Evolutionary conservation across 1,140 invertebrate genomes (phyloP), one percentile per base, ranked within the genome.

Genomic region (Heterodera schachtii): DNA sequence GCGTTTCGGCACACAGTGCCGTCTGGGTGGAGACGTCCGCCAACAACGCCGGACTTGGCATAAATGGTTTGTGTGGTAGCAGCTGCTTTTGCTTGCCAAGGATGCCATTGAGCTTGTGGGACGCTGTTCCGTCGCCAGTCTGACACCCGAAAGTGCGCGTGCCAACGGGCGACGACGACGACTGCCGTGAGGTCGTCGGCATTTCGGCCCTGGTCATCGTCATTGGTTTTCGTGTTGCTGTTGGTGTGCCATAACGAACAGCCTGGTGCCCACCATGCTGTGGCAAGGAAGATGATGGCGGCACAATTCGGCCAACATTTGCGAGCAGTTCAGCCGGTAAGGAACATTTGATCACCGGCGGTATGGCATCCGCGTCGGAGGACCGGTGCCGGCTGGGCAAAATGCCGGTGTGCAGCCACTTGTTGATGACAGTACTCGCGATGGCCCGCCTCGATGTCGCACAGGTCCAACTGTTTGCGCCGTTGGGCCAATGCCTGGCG

Each of bases 381-480:
- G 70, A 57, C 3, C 67, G 73, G 46, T 64, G 67, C 73, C 57
- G 66, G 47, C 84, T 83, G 5, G 87, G 87, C 7, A 89, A 69
- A 13, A 88, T 67, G 60, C 87, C 87, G 46, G 85, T 88, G n/a
- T 82, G 76, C 31, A 88, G 76, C 87, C 87, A 87, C 73, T 79
- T 73, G 41, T 87, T 81, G 69, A 88, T 86, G 7, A 85, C 80
- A n/a, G 79, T 89, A 88, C 74, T 89, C 84, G 19, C 87, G 76
- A 47, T 88, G 88, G 60, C 88, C 88, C 6, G 87, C 87, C 81
- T 88, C 87, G 60, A 88, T 88, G 74, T 88, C 87, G 79, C 79
- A 81, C 13, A 84, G 80, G 64, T 88, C 87, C 13, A 86, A 49
- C n/a, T 31, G 66, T 64, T 82, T 71, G 57, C 84, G 84, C 31